A percentile compares a stretch with the other conserved stretches of the same genome.
These are phyloP conservation scores for Bimastos eiseni DNA, from an alignment of 2,888 invertebrate genomes.

Conservation along the genomic window DNA sequence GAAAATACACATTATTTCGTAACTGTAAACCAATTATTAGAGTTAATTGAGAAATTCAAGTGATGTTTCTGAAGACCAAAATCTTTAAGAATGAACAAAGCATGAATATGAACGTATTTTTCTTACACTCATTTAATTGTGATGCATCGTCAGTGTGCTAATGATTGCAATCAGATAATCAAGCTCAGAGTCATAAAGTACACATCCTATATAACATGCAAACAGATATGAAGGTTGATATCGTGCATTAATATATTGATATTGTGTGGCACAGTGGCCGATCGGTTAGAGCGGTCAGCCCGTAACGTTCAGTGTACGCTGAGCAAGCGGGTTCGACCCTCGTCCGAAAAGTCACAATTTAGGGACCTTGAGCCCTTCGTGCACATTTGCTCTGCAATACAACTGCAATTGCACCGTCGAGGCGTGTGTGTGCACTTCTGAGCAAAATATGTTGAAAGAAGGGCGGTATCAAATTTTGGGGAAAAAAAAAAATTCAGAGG, in stretches of 20 bases:
- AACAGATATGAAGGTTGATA: neutral
- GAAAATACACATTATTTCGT: neutral
- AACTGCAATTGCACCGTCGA: too few species aligned
- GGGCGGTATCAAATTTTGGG: too few species aligned
- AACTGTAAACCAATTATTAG: neutral
- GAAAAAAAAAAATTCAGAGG: too few species aligned
- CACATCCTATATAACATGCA: neutral
- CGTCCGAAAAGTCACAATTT: too few species aligned
- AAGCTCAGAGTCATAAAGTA: neutral
- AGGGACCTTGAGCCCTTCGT: too few species aligned
- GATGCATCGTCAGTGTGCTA: neutral
- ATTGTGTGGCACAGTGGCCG: too few species aligned
- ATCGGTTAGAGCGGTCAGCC: too few species aligned
- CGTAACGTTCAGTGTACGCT: too few species aligned
- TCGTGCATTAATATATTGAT: neutral
- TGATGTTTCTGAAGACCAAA: neutral
- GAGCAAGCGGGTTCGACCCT: too few species aligned
- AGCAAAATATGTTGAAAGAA: too few species aligned
- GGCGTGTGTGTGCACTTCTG: too few species aligned
- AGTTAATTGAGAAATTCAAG: conserved; percentile 4
- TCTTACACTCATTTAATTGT: neutral
- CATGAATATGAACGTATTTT: neutral
- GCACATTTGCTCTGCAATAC: too few species aligned
- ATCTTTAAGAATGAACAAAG: neutral
- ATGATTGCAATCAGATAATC: neutral